These are phyloP conservation scores for Clarias macrocephalus DNA, from an alignment of 2,113 vertebrate species.

Conservation along the genomic window DNA sequence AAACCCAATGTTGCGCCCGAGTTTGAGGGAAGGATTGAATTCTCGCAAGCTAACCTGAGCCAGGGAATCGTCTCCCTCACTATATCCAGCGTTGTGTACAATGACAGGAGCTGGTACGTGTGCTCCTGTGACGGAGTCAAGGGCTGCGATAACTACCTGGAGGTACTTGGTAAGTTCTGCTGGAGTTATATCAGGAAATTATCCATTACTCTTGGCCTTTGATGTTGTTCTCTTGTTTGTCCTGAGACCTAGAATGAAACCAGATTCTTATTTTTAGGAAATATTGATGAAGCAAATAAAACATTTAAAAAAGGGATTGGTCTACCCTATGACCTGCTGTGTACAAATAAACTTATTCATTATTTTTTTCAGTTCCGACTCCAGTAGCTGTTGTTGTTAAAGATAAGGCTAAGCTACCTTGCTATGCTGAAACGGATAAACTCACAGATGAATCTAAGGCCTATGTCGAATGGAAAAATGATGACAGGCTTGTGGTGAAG, in stretches of 20 bases:
- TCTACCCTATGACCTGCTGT: not conserved
- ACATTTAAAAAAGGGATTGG: not conserved
- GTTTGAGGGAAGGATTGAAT: not conserved
- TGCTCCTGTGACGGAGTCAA: not conserved
- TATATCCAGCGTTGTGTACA: not conserved
- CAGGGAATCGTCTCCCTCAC: constrained; percentile 9
- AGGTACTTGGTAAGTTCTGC: constrained; percentile 21
- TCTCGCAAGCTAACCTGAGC: not conserved
- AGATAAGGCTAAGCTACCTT: not conserved
- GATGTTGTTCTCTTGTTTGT: not conserved
- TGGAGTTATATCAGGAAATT: not conserved
- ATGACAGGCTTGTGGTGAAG: not conserved
- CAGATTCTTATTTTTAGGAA: not conserved
- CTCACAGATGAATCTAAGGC: not conserved
- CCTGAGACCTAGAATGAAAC: not conserved
- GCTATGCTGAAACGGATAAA: constrained; percentile 23
- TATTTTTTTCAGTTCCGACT: not conserved
- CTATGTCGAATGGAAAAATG: not conserved
- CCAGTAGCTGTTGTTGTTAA: not conserved
- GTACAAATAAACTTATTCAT: not conserved
- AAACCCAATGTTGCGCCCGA: not conserved
- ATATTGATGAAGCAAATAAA: not conserved
- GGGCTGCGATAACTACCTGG: constrained; percentile 4
- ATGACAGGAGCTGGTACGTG: constrained; percentile 38
- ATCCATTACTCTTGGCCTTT: not conserved